Evolutionary conservation across 2,113 vertebrate genomes (phyloP), one percentile per base, ranked within the genome.

Genomic region (Channa argus): DNA sequence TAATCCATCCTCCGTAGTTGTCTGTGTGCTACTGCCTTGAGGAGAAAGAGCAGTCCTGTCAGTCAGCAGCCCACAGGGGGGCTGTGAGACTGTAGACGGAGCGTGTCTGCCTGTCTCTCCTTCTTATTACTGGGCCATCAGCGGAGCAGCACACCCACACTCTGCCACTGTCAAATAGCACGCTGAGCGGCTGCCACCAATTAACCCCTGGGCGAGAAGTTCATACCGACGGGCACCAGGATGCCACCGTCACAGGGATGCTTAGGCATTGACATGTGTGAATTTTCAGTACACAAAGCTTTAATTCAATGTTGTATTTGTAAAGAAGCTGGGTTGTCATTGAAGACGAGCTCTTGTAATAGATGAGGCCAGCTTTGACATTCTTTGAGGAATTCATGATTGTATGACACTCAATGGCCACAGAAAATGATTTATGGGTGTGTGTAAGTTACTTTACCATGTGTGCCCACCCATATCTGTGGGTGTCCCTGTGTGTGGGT

Each of bases 31-130:
- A 44, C 47, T 41, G 69, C 64, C 79, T 63, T 12, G 45, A 89
- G 84, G 65, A 80, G 86, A 84, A 88, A 83, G 24, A 88, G 89
- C 77, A 80, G 75, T 52, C 71, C 72, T 85, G 81, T 84, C 85
- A 85, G 74, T 88, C 86, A 82, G 72, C 54, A 3, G 73, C 74
- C 71, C 70, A 52, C 53, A 8, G 73, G 73, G 68, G 61, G 49
- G 56, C 45, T 8, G 59, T 24, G 64, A 46, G 66, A 74, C 72
- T 61, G 63, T 36, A 66, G 53, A 56, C 36, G 54, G 61, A 80
- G 63, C 53, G 67, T 87, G 83, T 37, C 64, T 52, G 75, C 50
- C 72, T 77, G 61, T 59, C 80, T 71, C 76, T 82, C 54, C 59
- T 51, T 72, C 79, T 77, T 77, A 80, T 86, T 88, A 90, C 73